phyloP scores from a whole-genome alignment of 2,113 vertebrate species.

The Thryonomys swinderianus region DNA sequence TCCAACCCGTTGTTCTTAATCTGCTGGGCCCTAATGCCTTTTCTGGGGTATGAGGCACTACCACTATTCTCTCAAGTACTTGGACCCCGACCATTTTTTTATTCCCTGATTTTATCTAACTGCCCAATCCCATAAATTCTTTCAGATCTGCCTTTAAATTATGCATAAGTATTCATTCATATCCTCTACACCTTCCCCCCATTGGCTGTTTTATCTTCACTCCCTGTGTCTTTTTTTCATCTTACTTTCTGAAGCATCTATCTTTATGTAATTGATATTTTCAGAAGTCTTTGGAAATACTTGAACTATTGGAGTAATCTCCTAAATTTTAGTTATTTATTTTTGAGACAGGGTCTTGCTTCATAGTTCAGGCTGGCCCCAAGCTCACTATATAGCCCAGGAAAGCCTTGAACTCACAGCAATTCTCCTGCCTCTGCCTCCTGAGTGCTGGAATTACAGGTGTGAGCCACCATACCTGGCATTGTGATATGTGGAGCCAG shows the following conservation, averaged over 20 bases:
- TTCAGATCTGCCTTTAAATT: slow-evolving; percentile 8
- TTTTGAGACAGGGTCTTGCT: too few species aligned
- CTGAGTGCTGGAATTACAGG: too few species aligned
- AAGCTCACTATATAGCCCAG: too few species aligned
- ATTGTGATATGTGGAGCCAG: too few species aligned
- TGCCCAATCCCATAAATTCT: background rate
- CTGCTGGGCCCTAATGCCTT: background rate
- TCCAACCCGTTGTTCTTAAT: background rate
- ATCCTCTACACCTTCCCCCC: background rate
- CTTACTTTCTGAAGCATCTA: slow-evolving; percentile 3
- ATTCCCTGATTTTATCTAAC: background rate
- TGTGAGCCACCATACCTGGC: too few species aligned
- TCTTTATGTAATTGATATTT: slow-evolving; percentile 3
- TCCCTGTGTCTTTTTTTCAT: slow-evolving; percentile 20
- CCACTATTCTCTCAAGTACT: background rate
- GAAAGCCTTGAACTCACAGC: too few species aligned
- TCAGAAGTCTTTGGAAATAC: slow-evolving; percentile 8
- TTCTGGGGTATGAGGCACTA: background rate
- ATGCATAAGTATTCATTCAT: background rate
- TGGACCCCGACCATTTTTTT: background rate
- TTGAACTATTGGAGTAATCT: slow-evolving; percentile 14
- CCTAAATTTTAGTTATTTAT: too few species aligned
- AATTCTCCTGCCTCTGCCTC: too few species aligned
- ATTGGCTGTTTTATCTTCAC: background rate
- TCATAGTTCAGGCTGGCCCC: too few species aligned